phyloP scores from a whole-genome alignment of 1,140 invertebrate species.

The Caenorhabditis tropicalis region DNA sequence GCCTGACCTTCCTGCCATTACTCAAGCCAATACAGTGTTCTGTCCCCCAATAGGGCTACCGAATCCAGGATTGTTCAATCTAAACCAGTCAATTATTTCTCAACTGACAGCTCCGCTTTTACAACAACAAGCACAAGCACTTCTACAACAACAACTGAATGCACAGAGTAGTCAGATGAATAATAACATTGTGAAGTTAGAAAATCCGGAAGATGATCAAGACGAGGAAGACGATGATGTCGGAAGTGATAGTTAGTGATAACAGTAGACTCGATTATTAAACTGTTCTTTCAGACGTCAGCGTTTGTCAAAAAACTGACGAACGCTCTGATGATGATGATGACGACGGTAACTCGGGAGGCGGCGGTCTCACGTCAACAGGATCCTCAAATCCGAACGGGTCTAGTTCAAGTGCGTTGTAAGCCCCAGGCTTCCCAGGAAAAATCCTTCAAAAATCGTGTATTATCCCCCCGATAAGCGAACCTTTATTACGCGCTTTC shows the following conservation, averaged over 20 bases:
- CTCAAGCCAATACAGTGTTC: neutral
- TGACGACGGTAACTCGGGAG: neutral
- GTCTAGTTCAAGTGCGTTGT: constrained; percentile 32
- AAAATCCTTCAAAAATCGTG: neutral
- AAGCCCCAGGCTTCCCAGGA: neutral
- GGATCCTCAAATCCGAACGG: constrained; percentile 39
- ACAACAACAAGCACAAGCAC: constrained; percentile 6
- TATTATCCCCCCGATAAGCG: neutral
- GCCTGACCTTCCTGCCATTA: neutral
- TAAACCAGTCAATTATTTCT: neutral
- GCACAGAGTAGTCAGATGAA: constrained; percentile 15
- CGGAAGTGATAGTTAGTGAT: constrained; percentile 9
- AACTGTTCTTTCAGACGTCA: constrained; percentile 7
- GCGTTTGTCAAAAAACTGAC: constrained; percentile 18
- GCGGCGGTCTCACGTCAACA: constrained; percentile 28
- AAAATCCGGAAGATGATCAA: constrained; percentile 2
- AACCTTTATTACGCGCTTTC: neutral
- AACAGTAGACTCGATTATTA: neutral
- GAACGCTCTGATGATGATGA: constrained; percentile 24
- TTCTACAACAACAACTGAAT: constrained; percentile 14
- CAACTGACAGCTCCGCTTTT: neutral
- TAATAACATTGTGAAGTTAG: neutral
- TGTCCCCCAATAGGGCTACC: neutral
- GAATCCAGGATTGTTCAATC: neutral
- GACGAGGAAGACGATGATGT: constrained; percentile 37